A percentile compares a stretch with the other conserved stretches of the same genome.
These are phyloP conservation scores for Lamprologus tigripictilis DNA, from an alignment of 2,113 vertebrate species.

Conservation along the genomic window DNA sequence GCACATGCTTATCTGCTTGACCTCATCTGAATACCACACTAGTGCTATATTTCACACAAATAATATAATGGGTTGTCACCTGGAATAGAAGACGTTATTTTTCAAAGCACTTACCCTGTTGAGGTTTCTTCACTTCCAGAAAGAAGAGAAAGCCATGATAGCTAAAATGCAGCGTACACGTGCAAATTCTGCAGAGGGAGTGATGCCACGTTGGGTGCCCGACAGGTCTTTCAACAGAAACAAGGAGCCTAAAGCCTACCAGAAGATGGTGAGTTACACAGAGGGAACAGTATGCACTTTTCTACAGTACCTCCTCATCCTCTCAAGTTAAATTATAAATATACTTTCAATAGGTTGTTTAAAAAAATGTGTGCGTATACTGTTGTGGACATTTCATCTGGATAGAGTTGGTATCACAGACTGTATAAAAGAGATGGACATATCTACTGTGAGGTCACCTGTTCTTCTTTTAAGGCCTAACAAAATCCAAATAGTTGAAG, in stretches of 20 bases:
- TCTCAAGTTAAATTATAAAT: background rate
- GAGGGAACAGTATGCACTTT: background rate
- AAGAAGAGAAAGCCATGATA: slow-evolving; percentile 94
- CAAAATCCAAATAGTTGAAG: background rate
- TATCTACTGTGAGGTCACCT: background rate
- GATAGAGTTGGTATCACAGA: background rate
- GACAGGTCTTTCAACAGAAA: slow-evolving; percentile 86
- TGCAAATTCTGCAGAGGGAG: slow-evolving; percentile 84
- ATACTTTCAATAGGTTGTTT: background rate
- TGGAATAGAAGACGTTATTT: slow-evolving; percentile 2
- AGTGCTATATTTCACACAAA: slow-evolving; percentile 33
- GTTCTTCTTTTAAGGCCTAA: background rate
- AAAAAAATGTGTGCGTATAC: background rate
- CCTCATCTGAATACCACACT: background rate
- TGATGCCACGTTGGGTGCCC: slow-evolving; percentile 87
- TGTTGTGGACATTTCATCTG: background rate
- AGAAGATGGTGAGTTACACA: slow-evolving; percentile 88
- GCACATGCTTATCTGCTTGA: background rate
- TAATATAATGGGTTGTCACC: slow-evolving; percentile 39
- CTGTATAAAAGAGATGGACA: background rate
- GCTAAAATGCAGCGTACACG: slow-evolving; percentile 87
- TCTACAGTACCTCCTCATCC: background rate
- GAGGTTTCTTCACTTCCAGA: slow-evolving; percentile 65
- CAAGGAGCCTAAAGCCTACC: slow-evolving; percentile 94
- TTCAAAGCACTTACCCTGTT: background rate